These are phyloP conservation scores for Cairina moschata DNA, from an alignment of 2,113 vertebrate genomes.

Conservation along the genomic window DNA sequence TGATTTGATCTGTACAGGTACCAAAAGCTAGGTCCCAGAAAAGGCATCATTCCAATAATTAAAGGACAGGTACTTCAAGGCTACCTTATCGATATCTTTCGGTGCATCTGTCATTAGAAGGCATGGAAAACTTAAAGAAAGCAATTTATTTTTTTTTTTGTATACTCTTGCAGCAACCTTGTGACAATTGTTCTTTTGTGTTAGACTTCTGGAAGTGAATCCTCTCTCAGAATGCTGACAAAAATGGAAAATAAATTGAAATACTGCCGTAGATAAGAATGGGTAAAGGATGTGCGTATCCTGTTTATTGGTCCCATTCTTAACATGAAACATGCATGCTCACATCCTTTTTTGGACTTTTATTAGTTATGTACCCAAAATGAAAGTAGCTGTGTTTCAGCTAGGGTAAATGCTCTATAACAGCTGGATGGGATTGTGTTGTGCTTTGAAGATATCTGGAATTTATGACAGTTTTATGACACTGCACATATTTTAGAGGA, in stretches of 20 bases:
- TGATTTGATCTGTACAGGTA: neutral
- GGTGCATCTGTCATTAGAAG: neutral
- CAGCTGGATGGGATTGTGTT: conserved; percentile 42
- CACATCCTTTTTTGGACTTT: conserved; percentile 18
- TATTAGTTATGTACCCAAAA: neutral
- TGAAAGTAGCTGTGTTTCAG: conserved; percentile 43
- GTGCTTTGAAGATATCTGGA: conserved; percentile 53
- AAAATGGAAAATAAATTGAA: conserved; percentile 35
- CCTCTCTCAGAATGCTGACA: conserved; percentile 7
- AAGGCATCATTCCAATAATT: neutral
- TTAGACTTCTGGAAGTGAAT: conserved; percentile 4
- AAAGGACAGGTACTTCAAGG: neutral
- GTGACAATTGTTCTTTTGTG: neutral
- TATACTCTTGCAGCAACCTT: neutral
- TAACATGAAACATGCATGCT: conserved; percentile 29
- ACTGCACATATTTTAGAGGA: conserved; percentile 39
- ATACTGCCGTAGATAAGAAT: conserved; percentile 32
- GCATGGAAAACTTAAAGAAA: neutral
- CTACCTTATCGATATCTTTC: neutral
- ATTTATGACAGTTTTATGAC: conserved; percentile 58
- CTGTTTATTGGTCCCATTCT: conserved; percentile 15
- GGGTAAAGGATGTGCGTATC: conserved; percentile 10
- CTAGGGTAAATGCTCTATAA: neutral
- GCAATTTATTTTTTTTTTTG: too few species aligned
- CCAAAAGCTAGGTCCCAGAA: neutral